These are phyloP conservation scores for Sebastes schlegelii DNA, from an alignment of 2,113 vertebrate genomes.

Conservation along the genomic window DNA sequence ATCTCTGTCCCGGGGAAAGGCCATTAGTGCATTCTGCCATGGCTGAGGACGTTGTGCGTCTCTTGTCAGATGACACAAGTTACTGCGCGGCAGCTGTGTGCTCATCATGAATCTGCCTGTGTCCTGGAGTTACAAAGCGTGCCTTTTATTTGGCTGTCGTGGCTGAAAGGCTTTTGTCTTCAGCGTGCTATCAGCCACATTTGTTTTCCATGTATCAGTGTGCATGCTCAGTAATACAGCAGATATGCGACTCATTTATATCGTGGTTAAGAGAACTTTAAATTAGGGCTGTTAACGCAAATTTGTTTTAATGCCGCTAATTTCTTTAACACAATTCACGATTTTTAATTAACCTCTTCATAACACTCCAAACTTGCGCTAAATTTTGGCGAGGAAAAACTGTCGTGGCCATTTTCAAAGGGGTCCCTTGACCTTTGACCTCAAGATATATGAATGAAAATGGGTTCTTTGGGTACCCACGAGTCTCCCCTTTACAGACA, in stretches of 20 bases:
- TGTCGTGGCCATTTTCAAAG: too few species aligned
- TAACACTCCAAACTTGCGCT: too few species aligned
- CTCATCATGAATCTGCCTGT: conserved; percentile 39
- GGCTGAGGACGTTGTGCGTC: conserved; percentile 10
- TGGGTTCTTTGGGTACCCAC: too few species aligned
- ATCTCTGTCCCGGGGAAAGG: conserved; percentile 45
- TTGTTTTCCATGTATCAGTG: conserved; percentile 1
- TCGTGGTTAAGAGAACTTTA: background rate
- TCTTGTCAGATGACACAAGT: conserved; percentile 44
- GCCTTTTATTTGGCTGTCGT: conserved; percentile 36
- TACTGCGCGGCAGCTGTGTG: conserved; percentile 47
- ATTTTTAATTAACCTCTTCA: too few species aligned
- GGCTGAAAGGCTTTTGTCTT: conserved; percentile 38
- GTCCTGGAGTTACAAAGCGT: conserved; percentile 24
- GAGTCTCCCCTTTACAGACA: too few species aligned
- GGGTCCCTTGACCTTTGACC: too few species aligned
- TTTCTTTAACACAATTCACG: too few species aligned
- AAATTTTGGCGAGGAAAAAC: too few species aligned
- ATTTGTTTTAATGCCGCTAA: too few species aligned
- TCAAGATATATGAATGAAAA: too few species aligned
- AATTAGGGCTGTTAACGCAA: too few species aligned
- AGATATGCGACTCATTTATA: background rate
- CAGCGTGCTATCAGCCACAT: conserved; percentile 27
- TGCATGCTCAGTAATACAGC: background rate
- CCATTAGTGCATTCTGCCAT: conserved; percentile 24